Conservation (phyloP, 2,113 vertebrate genomes). For the Petrocephalus microphthalmus region DNA sequence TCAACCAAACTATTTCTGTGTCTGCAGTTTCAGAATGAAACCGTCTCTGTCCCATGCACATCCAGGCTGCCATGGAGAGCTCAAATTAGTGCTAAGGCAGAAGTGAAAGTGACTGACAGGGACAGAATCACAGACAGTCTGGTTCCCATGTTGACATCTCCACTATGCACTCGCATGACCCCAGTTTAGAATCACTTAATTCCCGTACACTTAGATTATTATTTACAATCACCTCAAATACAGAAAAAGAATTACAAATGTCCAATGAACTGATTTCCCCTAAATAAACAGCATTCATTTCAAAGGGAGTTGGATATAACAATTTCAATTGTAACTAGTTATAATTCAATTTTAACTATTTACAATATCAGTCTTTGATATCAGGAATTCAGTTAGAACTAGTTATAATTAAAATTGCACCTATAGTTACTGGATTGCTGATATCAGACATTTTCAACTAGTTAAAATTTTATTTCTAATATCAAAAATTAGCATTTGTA, state of each 20-base stretch:
- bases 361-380: no score
- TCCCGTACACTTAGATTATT: not conserved
- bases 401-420: no score
- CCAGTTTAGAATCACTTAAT: not conserved
- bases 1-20: not conserved
- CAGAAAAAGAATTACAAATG: not conserved
- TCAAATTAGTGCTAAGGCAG: not conserved
- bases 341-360: no score
- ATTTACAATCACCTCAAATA: not conserved
- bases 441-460: no score
- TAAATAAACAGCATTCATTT: no score
- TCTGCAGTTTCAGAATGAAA: not conserved
- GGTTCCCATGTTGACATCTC: not conserved
- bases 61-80: not conserved
- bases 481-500: no score
- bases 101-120: constrained; percentile 4
- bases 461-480: no score
- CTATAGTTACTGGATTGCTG: no score
- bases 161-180: not conserved
- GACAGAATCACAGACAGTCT: not conserved
- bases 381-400: no score
- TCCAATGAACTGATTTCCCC: no score
- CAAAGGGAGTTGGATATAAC: no score
- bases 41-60: not conserved
- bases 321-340: no score